phyloP scores from a whole-genome alignment of 2,797 vertebrate species.

The Toxotes lorentzi region DNA sequence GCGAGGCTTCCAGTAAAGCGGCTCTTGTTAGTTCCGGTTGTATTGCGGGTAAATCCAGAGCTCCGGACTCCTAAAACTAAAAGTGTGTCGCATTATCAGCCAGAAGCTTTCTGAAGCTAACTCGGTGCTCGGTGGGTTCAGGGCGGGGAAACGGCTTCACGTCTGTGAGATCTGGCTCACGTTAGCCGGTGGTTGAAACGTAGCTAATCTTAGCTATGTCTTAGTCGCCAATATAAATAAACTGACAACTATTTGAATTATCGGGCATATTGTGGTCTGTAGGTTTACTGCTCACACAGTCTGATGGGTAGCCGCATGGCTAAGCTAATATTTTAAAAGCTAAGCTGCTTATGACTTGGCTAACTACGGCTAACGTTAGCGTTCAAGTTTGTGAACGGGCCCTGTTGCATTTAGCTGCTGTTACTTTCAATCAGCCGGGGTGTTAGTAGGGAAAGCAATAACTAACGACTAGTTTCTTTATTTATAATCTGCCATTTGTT shows the following conservation, averaged over 20 bases:
- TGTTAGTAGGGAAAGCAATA: not conserved
- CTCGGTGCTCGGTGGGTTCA: slow-evolving; percentile 7
- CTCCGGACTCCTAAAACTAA: accelerated
- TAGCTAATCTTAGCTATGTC: too few species aligned
- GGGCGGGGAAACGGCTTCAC: slow-evolving; percentile 62
- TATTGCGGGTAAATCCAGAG: accelerated
- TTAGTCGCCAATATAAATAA: accelerated
- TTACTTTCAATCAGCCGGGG: not conserved
- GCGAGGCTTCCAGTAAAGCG: accelerated
- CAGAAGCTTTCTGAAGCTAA: slow-evolving; percentile 30
- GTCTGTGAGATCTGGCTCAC: not conserved
- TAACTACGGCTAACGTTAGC: slow-evolving; percentile 16
- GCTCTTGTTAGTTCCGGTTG: accelerated
- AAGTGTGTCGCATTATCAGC: not conserved
- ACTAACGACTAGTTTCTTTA: too few species aligned
- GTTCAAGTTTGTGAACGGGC: not conserved
- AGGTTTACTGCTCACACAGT: too few species aligned
- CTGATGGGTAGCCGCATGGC: not conserved
- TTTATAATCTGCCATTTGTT: too few species aligned
- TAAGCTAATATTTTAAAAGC: not conserved
- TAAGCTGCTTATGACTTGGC: not conserved
- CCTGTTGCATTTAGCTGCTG: slow-evolving; percentile 28
- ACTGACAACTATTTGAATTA: accelerated
- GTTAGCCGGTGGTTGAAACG: not conserved
- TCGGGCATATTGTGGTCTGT: not conserved